Evolutionary conservation across 2,113 vertebrate genomes (phyloP), one percentile per base, ranked within the genome.

Genomic region (Sinocyclocheilus rhinocerous): DNA sequence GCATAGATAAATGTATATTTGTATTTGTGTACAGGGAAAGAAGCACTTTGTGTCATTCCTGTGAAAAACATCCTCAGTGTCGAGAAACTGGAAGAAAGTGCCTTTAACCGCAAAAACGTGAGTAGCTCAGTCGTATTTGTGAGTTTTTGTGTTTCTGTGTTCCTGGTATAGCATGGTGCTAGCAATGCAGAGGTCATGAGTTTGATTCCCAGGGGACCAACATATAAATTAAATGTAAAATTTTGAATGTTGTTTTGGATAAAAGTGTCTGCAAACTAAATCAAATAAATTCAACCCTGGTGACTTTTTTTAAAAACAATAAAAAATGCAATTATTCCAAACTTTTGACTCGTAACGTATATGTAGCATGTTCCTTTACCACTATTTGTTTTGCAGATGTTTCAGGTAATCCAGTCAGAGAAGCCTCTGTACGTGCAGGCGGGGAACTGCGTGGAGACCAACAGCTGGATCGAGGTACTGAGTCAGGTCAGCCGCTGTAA

Each of bases 71-170:
- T 99, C 92, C 95, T 96, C 91, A 97, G 96, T 52, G 98, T 99
- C 89, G 98, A 99, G 95, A 99, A 99, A 91, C 93, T 99, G 91
- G 97, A 99, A 90, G 98, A 99, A 94, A 96, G 91, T 90, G 96
- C 97, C 92, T 99, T 99, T 92, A 98, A 95, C 90, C 98, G 96
- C 91, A 99, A 99, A 95, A 99, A 99, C 90, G 98, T 99, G 94
- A 96, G 97, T 92, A 26, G 13, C n/a, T 45, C 24, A 29, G 36
- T 69, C 1, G 48, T 16, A 6, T 50, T 33, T 42, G 22, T 79
- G 48, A 10, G 3, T 33, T 67, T 20, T 20, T 15, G 52, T 52
- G 42, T 52, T 42, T 6, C 42, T 42, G 9, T 33, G 29, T 33
- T 33, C 29, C 42, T 45, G 42, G 9, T 52, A 52, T 50, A 50